These are phyloP conservation scores for Armadillidium nasatum DNA, from an alignment of 1,140 invertebrate genomes.

Conservation along the genomic window DNA sequence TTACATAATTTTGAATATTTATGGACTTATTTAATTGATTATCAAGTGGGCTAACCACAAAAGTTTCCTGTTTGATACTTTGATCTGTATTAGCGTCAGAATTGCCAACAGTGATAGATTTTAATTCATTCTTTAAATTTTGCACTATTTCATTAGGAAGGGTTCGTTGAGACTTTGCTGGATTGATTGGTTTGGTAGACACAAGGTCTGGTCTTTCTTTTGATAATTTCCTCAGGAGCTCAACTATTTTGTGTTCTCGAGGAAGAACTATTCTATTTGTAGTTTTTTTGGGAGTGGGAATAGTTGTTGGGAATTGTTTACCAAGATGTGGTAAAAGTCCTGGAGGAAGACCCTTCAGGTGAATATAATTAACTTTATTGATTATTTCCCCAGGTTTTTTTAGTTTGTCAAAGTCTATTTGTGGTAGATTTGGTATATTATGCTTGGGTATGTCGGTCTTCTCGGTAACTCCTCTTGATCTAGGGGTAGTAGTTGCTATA, in stretches of 20 bases:
- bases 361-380: neutral
- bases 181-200: neutral
- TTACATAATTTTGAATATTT: too few relatives aligned
- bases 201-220: neutral
- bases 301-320: neutral
- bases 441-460: too few relatives aligned
- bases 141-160: too few relatives aligned
- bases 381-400: constrained; percentile 1
- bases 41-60: too few relatives aligned
- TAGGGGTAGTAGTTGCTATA: too few relatives aligned
- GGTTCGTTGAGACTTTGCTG: too few relatives aligned
- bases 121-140: too few relatives aligned
- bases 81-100: too few relatives aligned
- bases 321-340: neutral
- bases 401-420: neutral
- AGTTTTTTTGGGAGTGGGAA: neutral
- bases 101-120: too few relatives aligned
- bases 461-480: too few relatives aligned
- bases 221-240: neutral
- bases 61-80: too few relatives aligned
- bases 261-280: neutral
- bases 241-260: neutral
- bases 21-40: too few relatives aligned
- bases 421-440: neutral
- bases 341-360: neutral